Evolutionary conservation across 2,888 invertebrate genomes (phyloP).

Genomic region (Scaptomyza polygonia): DNA sequence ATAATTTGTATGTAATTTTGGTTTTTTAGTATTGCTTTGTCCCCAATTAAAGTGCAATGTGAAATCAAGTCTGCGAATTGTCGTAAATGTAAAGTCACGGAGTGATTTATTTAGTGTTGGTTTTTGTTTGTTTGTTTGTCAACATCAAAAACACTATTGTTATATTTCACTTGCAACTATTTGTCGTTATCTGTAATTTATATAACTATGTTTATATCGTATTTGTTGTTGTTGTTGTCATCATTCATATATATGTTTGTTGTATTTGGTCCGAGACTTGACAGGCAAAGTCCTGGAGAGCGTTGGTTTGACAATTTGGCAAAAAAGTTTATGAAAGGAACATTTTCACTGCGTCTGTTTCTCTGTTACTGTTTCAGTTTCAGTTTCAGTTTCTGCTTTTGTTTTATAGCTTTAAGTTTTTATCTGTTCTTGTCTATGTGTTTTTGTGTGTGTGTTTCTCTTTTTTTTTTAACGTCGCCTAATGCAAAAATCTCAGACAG

Average conservation of each 20-base stretch:
- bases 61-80: conserved; percentile 33
- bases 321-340: conserved; percentile 77
- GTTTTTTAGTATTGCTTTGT: conserved; percentile 28
- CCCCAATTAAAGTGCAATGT: conserved; percentile 20
- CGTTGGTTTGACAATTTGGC: conserved; percentile 80
- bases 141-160: conserved; percentile 47
- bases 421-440: conserved; percentile 2
- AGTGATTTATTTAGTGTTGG: conserved; percentile 22
- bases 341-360: conserved; percentile 64
- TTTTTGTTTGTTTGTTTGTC: conserved; percentile 29
- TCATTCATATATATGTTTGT: conserved; percentile 45
- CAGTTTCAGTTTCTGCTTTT: not conserved
- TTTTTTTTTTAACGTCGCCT: conserved; percentile 48
- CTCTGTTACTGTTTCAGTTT: conserved; percentile 29
- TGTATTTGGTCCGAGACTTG: conserved; percentile 71
- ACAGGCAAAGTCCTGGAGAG: conserved; percentile 74
- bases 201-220: conserved; percentile 49
- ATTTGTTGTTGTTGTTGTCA: conserved; percentile 17
- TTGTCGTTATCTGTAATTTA: conserved; percentile 35
- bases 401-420: conserved; percentile 10
- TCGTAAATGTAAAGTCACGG: conserved; percentile 23
- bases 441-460: not conserved
- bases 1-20: conserved; percentile 11
- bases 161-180: conserved; percentile 52
- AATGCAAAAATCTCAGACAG: conserved; percentile 72